Conservation (phyloP, 2,797 vertebrate genomes). For the Danio albolineatus region DNA sequence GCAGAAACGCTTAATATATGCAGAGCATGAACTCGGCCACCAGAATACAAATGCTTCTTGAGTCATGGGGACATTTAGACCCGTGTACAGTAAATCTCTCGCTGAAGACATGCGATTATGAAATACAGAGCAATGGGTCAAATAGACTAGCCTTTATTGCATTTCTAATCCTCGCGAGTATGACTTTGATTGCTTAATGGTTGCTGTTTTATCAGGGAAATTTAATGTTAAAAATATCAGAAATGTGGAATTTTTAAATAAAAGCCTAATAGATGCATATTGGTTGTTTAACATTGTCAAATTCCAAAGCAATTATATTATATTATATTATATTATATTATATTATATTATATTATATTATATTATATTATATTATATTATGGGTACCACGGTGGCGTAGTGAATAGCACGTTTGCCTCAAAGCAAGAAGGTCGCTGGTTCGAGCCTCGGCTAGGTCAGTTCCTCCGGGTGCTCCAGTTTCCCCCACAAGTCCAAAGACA, state of each 20-base stretch:
- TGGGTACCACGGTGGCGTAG: too few relatives aligned
- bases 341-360: too few relatives aligned
- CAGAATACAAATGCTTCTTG: constrained; percentile 77
- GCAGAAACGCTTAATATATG: constrained; percentile 69
- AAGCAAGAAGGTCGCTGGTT: too few relatives aligned
- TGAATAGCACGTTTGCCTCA: too few relatives aligned
- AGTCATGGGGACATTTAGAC: constrained; percentile 14
- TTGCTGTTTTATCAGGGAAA: background rate
- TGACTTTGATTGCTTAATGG: background rate
- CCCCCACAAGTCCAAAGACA: too few relatives aligned
- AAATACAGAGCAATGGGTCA: constrained; percentile 16
- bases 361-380: too few relatives aligned
- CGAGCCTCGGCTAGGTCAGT: too few relatives aligned
- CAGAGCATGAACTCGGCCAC: constrained; percentile 62
- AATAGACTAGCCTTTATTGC: background rate
- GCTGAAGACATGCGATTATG: constrained; percentile 22
- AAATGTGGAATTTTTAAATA: background rate
- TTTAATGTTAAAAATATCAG: background rate
- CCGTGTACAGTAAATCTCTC: constrained; percentile 30
- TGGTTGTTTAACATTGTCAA: background rate
- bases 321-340: too few relatives aligned
- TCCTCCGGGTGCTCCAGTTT: too few relatives aligned
- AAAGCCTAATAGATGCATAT: background rate
- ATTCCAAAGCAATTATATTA: background rate
- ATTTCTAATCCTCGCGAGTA: background rate